Conservation (phyloP, 2,888 invertebrate genomes). For the Furcula furcula region DNA sequence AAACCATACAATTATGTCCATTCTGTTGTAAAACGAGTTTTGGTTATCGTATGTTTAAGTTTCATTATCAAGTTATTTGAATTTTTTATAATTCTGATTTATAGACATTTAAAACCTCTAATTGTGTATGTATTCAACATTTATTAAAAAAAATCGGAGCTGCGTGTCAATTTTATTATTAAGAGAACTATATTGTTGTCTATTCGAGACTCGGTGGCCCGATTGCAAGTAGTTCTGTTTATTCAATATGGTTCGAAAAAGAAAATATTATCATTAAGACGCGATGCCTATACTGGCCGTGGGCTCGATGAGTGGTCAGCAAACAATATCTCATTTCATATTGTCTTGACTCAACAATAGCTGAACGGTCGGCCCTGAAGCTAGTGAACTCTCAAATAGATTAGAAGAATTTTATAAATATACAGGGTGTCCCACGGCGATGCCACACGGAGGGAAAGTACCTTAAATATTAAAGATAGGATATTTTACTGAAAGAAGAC, state of each 20-base stretch:
- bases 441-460: too few species aligned
- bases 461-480: too few species aligned
- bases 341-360: slow-evolving; percentile 23
- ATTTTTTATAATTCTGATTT: slow-evolving; percentile 5
- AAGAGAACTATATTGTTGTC: slow-evolving; percentile 11
- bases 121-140: slow-evolving; percentile 8
- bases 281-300: slow-evolving; percentile 10
- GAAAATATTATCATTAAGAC: slow-evolving; percentile 31
- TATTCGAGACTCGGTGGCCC: slow-evolving; percentile 9
- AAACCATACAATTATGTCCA: not conserved
- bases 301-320: slow-evolving; percentile 36
- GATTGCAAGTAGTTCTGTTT: slow-evolving; percentile 15
- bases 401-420: too few species aligned
- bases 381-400: slow-evolving; percentile 22
- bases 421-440: too few species aligned
- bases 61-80: not conserved
- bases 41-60: not conserved
- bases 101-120: slow-evolving; percentile 1
- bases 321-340: slow-evolving; percentile 55
- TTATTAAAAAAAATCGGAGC: slow-evolving; percentile 12
- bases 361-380: slow-evolving; percentile 9
- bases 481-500: too few species aligned
- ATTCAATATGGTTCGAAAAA: slow-evolving; percentile 14
- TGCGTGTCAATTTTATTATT: slow-evolving; percentile 6
- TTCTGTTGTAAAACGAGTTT: not conserved